Percentiles rank a stretch among this genome's conserved stretches.
Conservation (phyloP, 2,888 invertebrate species). For the Mythimna lalbum region DNA sequence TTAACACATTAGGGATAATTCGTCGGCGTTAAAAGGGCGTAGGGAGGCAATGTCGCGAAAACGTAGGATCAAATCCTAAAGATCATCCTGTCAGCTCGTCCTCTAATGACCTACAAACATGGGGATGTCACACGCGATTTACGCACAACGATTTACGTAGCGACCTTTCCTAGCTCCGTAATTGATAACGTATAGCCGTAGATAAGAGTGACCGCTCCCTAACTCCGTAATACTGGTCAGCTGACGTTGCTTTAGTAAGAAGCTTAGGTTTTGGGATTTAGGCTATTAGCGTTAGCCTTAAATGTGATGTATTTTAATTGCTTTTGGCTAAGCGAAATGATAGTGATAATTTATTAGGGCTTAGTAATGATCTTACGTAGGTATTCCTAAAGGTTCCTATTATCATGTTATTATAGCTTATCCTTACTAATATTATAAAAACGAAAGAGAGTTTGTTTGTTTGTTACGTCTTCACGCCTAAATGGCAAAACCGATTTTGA, state of each 20-base stretch:
- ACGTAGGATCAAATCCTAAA: slow-evolving; percentile 59
- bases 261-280: slow-evolving; percentile 16
- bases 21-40: slow-evolving; percentile 66
- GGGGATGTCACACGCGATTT: slow-evolving; percentile 75
- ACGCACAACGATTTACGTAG: slow-evolving; percentile 67
- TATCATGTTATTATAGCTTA: background rate
- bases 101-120: slow-evolving; percentile 83
- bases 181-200: slow-evolving; percentile 74
- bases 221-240: slow-evolving; percentile 30
- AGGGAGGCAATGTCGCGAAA: slow-evolving; percentile 67
- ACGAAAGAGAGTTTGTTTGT: no score
- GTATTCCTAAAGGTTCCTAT: no score
- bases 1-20: slow-evolving; percentile 70
- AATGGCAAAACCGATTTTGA: no score
- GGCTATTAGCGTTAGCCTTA: slow-evolving; percentile 17
- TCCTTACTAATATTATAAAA: no score
- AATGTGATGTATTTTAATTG: slow-evolving; percentile 30
- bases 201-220: slow-evolving; percentile 51
- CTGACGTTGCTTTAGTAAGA: slow-evolving; percentile 42
- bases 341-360: background rate
- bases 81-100: slow-evolving; percentile 61
- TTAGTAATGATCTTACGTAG: background rate
- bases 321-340: slow-evolving; percentile 1
- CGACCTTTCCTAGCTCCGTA: slow-evolving; percentile 66
- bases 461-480: no score